These are phyloP conservation scores for Brachycybe producta DNA, from an alignment of 2,888 invertebrate genomes.

Conservation along the genomic window DNA sequence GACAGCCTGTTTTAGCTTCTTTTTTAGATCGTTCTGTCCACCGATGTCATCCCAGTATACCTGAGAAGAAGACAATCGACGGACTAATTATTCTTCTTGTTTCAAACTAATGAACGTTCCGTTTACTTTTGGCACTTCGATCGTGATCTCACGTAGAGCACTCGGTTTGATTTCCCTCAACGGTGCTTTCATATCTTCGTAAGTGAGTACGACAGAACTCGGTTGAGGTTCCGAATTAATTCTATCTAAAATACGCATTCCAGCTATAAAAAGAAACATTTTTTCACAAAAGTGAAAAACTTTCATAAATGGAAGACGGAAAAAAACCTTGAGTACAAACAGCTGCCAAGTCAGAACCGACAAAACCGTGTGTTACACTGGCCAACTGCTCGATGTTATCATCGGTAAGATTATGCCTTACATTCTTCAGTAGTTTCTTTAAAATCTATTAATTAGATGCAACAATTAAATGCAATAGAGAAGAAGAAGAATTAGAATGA, in stretches of 20 bases:
- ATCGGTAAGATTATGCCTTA: slow-evolving; percentile 43
- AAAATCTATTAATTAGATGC: slow-evolving; percentile 48
- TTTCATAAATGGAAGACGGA: slow-evolving; percentile 26
- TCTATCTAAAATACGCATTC: background rate
- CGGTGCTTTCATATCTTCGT: slow-evolving; percentile 28
- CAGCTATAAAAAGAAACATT: background rate
- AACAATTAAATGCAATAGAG: background rate
- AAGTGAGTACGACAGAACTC: slow-evolving; percentile 9
- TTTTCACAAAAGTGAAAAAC: background rate
- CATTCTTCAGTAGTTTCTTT: slow-evolving; percentile 44
- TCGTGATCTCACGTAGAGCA: slow-evolving; percentile 76
- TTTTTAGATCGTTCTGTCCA: slow-evolving; percentile 72
- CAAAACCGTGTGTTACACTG: slow-evolving; percentile 70
- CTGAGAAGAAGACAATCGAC: slow-evolving; percentile 25
- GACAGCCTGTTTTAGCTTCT: slow-evolving; percentile 72
- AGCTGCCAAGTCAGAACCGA: slow-evolving; percentile 71
- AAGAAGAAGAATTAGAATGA: background rate
- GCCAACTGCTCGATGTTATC: slow-evolving; percentile 50
- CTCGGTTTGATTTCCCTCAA: slow-evolving; percentile 54
- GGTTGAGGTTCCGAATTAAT: too few species aligned
- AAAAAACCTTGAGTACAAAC: slow-evolving; percentile 60
- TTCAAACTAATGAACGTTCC: slow-evolving; percentile 8
- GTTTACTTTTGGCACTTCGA: slow-evolving; percentile 70
- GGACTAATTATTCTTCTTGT: background rate
- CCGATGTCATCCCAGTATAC: slow-evolving; percentile 83